These are phyloP conservation scores for Beroe forskalii DNA, from an alignment of 37 sponge, comb jelly and placozoan species.

Conservation along the genomic window DNA sequence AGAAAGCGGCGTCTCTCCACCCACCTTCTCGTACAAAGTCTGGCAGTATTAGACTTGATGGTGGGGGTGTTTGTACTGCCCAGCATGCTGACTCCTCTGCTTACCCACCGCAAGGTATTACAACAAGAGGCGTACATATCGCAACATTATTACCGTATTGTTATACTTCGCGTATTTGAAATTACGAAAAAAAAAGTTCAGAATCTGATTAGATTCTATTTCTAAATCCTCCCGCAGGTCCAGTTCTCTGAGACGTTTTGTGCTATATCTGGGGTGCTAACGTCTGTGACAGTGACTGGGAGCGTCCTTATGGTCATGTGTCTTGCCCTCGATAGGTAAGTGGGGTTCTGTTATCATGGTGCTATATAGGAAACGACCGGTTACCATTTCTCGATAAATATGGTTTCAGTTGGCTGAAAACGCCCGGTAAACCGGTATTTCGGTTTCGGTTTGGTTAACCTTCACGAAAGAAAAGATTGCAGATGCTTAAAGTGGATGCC, in stretches of 20 bases:
- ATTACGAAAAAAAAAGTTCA: not conserved
- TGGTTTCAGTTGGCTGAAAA: too few relatives aligned
- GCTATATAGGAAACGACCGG: too few relatives aligned
- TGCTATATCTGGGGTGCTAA: not conserved
- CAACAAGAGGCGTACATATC: too few relatives aligned
- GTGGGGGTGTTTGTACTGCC: not conserved
- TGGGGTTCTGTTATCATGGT: too few relatives aligned
- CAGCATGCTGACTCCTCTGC: not conserved
- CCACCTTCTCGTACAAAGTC: not conserved
- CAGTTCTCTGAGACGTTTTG: not conserved
- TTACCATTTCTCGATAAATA: too few relatives aligned
- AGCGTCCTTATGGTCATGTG: constrained; percentile 27
- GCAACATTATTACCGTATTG: too few relatives aligned
- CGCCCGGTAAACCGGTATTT: too few relatives aligned
- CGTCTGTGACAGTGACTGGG: not conserved
- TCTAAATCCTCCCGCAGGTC: not conserved
- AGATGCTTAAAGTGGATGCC: too few relatives aligned
- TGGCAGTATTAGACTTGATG: not conserved
- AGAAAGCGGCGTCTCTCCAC: not conserved
- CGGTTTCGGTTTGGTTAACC: too few relatives aligned
- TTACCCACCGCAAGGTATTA: not conserved
- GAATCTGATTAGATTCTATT: not conserved
- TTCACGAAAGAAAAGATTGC: too few relatives aligned
- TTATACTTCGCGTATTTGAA: not conserved
- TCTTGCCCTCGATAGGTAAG: not conserved